A percentile compares a stretch with the other conserved stretches of the same genome.
Evolutionary conservation across 2,797 vertebrate species (phyloP).

Genomic region (Sebastiscus tertius): DNA sequence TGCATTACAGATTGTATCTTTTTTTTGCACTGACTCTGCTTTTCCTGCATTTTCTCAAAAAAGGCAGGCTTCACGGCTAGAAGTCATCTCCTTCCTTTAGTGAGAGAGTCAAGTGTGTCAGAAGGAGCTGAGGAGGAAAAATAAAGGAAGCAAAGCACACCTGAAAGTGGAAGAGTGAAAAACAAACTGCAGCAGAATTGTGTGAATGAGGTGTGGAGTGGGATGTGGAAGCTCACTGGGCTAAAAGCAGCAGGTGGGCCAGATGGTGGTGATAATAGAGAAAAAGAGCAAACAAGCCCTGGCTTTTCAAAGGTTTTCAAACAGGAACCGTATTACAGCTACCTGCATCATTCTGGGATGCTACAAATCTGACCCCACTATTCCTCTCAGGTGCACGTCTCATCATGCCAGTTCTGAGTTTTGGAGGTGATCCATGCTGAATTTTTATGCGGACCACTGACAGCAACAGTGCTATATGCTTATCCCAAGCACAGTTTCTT

Average conservation of each 20-base stretch:
- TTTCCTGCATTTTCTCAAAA: conserved; percentile 3
- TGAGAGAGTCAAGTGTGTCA: conserved; percentile 33
- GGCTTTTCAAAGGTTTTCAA: conserved; percentile 21
- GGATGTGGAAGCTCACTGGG: conserved; percentile 32
- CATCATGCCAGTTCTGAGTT: neutral
- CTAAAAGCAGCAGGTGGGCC: conserved; percentile 36
- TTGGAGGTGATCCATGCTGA: neutral
- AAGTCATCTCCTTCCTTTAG: conserved; percentile 2
- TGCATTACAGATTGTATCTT: neutral
- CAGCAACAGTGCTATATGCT: neutral
- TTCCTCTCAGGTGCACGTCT: neutral
- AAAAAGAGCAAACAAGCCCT: conserved; percentile 22
- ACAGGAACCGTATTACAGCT: neutral
- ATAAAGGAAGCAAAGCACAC: conserved; percentile 23
- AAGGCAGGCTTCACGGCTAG: conserved; percentile 1
- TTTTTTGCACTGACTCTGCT: conserved; percentile 1
- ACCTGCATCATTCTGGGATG: neutral
- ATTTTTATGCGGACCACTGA: neutral
- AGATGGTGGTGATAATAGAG: conserved; percentile 22
- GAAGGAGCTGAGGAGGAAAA: conserved; percentile 9
- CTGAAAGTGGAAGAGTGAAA: conserved; percentile 26
- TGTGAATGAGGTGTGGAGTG: conserved; percentile 42
- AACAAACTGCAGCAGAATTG: conserved; percentile 32
- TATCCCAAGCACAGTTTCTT: neutral
- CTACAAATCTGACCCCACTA: neutral